A percentile compares a stretch with the other conserved stretches of the same genome.
These are phyloP conservation scores for Disparrhopalites patrizii DNA, from an alignment of 2,888 invertebrate genomes.

Conservation along the genomic window DNA sequence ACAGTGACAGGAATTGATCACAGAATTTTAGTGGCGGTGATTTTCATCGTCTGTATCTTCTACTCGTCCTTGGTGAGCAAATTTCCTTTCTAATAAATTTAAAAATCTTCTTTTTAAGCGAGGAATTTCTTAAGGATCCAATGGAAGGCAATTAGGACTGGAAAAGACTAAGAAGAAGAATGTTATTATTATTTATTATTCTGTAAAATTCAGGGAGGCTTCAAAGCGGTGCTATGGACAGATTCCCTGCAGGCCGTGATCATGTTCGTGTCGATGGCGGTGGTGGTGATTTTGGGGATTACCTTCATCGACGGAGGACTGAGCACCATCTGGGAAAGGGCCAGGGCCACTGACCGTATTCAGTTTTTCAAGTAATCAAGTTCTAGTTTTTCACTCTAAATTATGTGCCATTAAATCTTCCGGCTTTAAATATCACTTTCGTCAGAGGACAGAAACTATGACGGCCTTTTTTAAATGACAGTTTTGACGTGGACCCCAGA, in stretches of 20 bases:
- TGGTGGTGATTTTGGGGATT: slow-evolving; percentile 38
- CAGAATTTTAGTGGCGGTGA: slow-evolving; percentile 38
- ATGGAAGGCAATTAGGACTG: too few relatives aligned
- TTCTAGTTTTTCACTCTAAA: too few relatives aligned
- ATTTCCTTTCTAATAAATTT: background rate
- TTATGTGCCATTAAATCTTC: too few relatives aligned
- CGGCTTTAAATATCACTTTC: too few relatives aligned
- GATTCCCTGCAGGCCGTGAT: slow-evolving; percentile 41
- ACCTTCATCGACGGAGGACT: slow-evolving; percentile 38
- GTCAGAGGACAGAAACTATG: too few relatives aligned
- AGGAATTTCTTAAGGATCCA: background rate
- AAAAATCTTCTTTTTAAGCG: background rate
- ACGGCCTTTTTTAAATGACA: too few relatives aligned
- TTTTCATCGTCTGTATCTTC: slow-evolving; percentile 47
- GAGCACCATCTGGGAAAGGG: slow-evolving; percentile 35
- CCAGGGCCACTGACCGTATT: slow-evolving; percentile 29
- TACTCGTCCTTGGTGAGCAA: slow-evolving; percentile 43
- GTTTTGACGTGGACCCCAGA: slow-evolving; percentile 41
- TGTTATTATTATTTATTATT: too few relatives aligned
- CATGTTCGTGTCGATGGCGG: slow-evolving; percentile 34
- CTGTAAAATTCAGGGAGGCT: slow-evolving; percentile 26
- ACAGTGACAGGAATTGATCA: slow-evolving; percentile 45
- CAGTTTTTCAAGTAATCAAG: slow-evolving; percentile 43
- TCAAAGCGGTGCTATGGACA: slow-evolving; percentile 39
- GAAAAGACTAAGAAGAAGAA: too few relatives aligned